Percentiles rank a stretch among this genome's conserved stretches.
Evolutionary conservation across 53 echinoderm and acorn worm genomes (phyloP).

Genomic region (Mesocentrotus franciscanus): DNA sequence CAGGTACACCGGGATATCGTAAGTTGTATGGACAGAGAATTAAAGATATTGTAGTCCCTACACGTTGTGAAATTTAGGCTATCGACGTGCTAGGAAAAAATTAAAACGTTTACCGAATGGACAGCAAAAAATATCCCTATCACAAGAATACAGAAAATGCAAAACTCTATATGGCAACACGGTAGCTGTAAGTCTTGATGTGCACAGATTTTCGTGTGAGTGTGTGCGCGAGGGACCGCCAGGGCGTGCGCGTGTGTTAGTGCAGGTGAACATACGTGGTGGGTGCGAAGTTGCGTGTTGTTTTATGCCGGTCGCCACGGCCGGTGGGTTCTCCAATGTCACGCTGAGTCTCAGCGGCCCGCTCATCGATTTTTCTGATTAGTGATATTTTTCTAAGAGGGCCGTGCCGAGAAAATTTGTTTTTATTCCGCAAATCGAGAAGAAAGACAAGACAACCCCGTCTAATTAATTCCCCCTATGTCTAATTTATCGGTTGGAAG

Average conservation of each 20-base stretch:
- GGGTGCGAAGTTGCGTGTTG: conserved; percentile 16
- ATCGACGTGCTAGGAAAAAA: too few species aligned
- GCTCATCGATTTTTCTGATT: conserved; percentile 42
- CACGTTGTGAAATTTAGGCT: not conserved
- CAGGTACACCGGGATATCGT: not conserved
- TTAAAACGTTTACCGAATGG: too few species aligned
- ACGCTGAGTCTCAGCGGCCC: conserved; percentile 1
- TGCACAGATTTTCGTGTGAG: not conserved
- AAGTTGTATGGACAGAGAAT: not conserved
- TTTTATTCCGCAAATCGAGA: conserved; percentile 20
- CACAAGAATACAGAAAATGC: not conserved
- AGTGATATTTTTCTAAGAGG: conserved; percentile 43
- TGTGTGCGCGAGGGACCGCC: not conserved
- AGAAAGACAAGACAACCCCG: not conserved
- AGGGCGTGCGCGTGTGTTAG: not conserved
- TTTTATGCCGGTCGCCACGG: conserved; percentile 23
- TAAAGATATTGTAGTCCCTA: not conserved
- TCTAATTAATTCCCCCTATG: conserved; percentile 43
- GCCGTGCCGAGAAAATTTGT: conserved; percentile 13
- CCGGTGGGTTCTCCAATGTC: conserved; percentile 1
- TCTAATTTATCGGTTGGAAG: conserved; percentile 28
- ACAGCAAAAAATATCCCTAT: too few species aligned
- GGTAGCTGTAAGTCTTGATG: too few species aligned
- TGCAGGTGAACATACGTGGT: conserved; percentile 37
- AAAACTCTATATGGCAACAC: not conserved